Evolutionary conservation across 2,113 vertebrate species (phyloP).

Genomic region (Herpetotheres cachinnans): DNA sequence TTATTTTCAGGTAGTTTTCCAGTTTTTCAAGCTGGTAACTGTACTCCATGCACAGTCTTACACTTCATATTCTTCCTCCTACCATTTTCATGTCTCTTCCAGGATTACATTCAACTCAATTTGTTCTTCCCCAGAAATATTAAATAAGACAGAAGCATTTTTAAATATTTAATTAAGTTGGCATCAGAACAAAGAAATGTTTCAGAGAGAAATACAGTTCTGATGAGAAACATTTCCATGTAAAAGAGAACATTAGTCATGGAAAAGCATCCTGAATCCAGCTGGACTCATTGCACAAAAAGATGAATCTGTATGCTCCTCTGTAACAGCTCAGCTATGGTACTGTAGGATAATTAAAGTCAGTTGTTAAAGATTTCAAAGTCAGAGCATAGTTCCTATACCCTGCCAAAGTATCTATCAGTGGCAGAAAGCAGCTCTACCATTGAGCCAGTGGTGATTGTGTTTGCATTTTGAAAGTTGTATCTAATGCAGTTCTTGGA

Average conservation of each 20-base stretch:
- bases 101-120: neutral
- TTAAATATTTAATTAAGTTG: constrained; percentile 14
- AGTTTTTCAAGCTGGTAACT: neutral
- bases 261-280: constrained; percentile 53
- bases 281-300: neutral
- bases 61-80: neutral
- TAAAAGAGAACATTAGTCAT: constrained; percentile 12
- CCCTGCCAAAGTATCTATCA: neutral
- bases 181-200: constrained; percentile 45
- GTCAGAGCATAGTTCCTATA: neutral
- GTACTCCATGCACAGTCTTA: neutral
- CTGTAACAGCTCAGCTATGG: constrained; percentile 34
- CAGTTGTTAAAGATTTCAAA: constrained; percentile 56
- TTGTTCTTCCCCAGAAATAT: neutral
- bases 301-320: constrained; percentile 23
- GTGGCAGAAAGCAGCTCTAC: neutral
- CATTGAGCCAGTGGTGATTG: neutral
- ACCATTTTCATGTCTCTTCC: neutral
- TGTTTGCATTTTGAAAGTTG: neutral
- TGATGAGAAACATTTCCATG: constrained; percentile 28
- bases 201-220: constrained; percentile 1
- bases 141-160: neutral
- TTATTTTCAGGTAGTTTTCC: neutral
- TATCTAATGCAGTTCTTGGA: neutral
- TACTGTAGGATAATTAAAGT: constrained; percentile 40